Base-by-base conservation (phyloP, 2,888 invertebrate genomes). In the Acleris cristana region DNA sequence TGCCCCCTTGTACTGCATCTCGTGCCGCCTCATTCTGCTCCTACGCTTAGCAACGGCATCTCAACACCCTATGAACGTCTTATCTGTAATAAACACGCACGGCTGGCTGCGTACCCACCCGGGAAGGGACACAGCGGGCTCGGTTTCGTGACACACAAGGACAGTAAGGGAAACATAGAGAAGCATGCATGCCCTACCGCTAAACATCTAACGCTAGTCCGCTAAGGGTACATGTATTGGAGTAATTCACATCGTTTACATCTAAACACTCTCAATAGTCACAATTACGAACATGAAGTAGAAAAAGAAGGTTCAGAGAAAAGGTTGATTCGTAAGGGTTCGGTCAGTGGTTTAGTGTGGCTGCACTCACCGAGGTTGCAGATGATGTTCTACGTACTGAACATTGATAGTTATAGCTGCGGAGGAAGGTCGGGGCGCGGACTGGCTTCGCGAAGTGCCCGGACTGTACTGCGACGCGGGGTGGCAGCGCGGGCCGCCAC, bases 141-240 rank as follows among this genome's bases (percentile, higher is more conserved):
- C 76, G 79, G 74, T 78, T 75, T 78, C 77, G 74, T 76, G 79
- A 88, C 88, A 89, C 87, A 85, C 79, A 83, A 84, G 81, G 82
- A 86, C 79, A 80, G 73, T 76, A 79, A 76, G 81, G 77, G 79
- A 82, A 81, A 87, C 86, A 89, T 81, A 88, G 80, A 86, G 74
- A 87, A 86, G 86, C 91, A 90, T 91, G 92, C 91, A 89, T 86
- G 85, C 85, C 88, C 86, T 89, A 87, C 83, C 83, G 78, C 89
- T 89, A 89, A 26, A 87, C 81, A 82, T 82, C 88, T 89, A 67
- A 58, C 63, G 53, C 67, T 67, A 90, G 77, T 83, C 79, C 77
- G 74, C 88, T 87, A 89, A 80, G 73, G 80, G 79, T 77, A 78
- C 76, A 80, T 79, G 76, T 75, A 80, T 71, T 79, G 71, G 73